phyloP scores from a whole-genome alignment of 2,888 invertebrate genomes.

The Tiphia femorata region DNA sequence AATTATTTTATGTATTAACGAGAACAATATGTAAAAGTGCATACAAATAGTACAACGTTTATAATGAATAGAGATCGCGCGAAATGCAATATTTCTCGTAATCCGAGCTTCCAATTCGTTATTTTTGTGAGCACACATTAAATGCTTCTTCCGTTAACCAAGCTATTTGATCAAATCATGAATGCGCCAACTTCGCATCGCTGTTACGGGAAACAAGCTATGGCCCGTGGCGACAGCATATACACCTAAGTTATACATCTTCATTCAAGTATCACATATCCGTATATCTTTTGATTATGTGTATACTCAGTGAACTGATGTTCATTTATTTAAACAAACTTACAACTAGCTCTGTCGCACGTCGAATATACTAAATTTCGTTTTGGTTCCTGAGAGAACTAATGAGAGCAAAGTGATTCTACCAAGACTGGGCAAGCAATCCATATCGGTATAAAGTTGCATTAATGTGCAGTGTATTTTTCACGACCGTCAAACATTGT shows the following conservation, averaged over 20 bases:
- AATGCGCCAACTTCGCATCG: neutral
- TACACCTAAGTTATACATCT: constrained; percentile 23
- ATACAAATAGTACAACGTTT: too few relatives aligned
- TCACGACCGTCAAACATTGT: constrained; percentile 13
- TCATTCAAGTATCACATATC: constrained; percentile 29
- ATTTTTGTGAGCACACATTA: neutral
- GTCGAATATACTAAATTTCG: constrained; percentile 6
- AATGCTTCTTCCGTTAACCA: constrained; percentile 1
- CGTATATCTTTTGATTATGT: constrained; percentile 29
- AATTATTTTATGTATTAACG: too few relatives aligned
- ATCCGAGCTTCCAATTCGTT: neutral
- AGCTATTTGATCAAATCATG: neutral
- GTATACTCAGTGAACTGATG: constrained; percentile 32
- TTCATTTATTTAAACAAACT: constrained; percentile 22
- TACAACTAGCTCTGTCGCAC: neutral
- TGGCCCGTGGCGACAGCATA: constrained; percentile 28
- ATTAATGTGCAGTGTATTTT: constrained; percentile 24
- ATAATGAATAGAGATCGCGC: too few relatives aligned
- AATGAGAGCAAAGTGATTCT: constrained; percentile 24
- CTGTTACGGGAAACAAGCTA: constrained; percentile 21
- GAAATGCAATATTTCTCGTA: too few relatives aligned
- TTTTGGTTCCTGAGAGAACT: constrained; percentile 21
- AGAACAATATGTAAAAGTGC: too few relatives aligned
- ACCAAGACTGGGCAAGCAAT: constrained; percentile 18
- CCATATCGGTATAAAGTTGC: constrained; percentile 19